phyloP scores from a whole-genome alignment of 64 coral and sea anemone species.

The Dendrophyllia cribrosa region DNA sequence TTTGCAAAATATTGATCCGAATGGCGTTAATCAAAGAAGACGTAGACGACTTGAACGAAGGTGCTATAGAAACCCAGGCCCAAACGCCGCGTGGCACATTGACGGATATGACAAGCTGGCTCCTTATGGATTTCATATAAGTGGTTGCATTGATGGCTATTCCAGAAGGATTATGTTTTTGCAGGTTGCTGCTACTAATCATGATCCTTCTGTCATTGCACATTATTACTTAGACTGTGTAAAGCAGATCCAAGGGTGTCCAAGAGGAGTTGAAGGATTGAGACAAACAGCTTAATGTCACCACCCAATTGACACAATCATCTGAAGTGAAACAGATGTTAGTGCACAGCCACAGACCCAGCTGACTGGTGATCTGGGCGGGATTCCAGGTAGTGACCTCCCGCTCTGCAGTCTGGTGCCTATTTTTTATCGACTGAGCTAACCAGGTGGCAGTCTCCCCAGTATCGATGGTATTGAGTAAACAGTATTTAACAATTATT shows the following conservation, averaged over 20 bases:
- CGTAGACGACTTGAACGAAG: conserved; percentile 14
- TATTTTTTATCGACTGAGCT: no score
- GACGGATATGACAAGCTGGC: conserved; percentile 39
- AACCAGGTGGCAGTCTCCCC: no score
- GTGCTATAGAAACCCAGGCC: conserved; percentile 32
- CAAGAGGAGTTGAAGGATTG: no score
- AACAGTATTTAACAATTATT: no score
- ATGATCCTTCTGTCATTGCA: background rate
- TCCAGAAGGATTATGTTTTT: background rate
- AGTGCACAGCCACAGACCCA: no score
- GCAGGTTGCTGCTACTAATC: background rate
- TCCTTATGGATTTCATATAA: background rate
- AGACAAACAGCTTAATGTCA: no score
- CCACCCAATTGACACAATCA: no score
- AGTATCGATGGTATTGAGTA: no score
- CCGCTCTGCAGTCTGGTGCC: no score
- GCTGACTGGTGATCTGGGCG: no score
- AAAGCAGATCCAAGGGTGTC: background rate
- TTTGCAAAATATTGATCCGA: conserved; percentile 20
- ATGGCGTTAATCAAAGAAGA: conserved; percentile 20
- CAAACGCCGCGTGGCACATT: conserved; percentile 15
- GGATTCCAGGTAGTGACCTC: no score
- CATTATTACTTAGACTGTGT: background rate
- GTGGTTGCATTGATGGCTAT: background rate
- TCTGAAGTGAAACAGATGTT: no score